Base-by-base conservation (phyloP, 2,113 vertebrate species). In the Seriola quinqueradiata region DNA sequence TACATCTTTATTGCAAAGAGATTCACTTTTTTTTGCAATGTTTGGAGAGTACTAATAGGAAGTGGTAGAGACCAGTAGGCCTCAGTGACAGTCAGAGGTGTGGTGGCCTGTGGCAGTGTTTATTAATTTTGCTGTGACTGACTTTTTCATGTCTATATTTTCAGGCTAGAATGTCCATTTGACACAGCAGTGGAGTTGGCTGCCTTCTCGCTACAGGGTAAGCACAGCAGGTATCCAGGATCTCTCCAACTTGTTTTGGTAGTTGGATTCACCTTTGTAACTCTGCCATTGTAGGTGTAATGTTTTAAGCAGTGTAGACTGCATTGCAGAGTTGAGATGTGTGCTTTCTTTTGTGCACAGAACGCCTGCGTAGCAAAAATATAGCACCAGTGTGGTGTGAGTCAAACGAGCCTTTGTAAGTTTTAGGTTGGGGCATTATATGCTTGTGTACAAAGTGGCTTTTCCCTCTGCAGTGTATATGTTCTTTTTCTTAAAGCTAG, bases 131-230 rank as follows among this genome's bases (percentile, higher is more conserved):
- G 8, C 16, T 68, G 1, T 11, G 21, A 32, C 21, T 81, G 23
- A 81, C 60, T 50, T 8, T 70, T n/a, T 25, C n/a, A 13, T 46
- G 0, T 90, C 3, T 90, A 34, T 82, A 3, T 75, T 61, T 88
- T 77, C 89, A 99, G 98, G 79, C 92, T 99, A 84, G 97, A 99
- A 75, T 99, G 98, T 91, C 96, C 97, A 0, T 98, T 99, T 91
- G 97, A 98, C 46, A 98, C 96, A 5, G 96, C 96, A 0, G 96
- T 99, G 90, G 97, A 99, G 82, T 64, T 99, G 94, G 97, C 97
- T 48, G 96, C 97, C 79, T 99, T 98, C 75, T 97, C 96, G 8
- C 90, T 99, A 77, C 98, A 99, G 90, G 98, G 98, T 99, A 94
- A 96, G 96, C 25, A 44, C 36, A 36, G 25, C 63, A 38, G 40